phyloP scores from a whole-genome alignment of 2,888 invertebrate genomes.

The Apotomis capreana region DNA sequence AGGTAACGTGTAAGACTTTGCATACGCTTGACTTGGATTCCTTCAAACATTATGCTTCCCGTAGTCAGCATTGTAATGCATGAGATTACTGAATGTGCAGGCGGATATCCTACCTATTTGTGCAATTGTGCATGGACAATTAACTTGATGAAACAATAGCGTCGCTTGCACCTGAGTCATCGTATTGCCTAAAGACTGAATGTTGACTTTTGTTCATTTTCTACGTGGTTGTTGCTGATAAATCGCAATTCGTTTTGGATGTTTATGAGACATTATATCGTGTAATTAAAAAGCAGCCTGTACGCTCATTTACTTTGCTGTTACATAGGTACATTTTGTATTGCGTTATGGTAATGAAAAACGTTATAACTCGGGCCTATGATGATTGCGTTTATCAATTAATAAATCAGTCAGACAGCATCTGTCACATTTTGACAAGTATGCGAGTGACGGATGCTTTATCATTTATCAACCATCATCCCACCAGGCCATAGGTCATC shows the following conservation, averaged over 20 bases:
- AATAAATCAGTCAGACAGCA: no score
- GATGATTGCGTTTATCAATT: no score
- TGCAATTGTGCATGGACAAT: slow-evolving; percentile 36
- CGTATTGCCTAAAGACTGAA: slow-evolving; percentile 16
- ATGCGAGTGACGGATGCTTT: no score
- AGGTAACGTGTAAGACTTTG: slow-evolving; percentile 44
- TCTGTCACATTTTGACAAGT: no score
- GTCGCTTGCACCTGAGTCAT: slow-evolving; percentile 20
- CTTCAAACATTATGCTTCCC: slow-evolving; percentile 3
- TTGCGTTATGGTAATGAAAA: no score
- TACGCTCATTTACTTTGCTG: no score
- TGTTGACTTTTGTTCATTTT: background rate
- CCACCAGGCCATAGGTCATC: no score
- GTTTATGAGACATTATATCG: background rate
- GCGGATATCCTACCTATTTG: slow-evolving; percentile 31
- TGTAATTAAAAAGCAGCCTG: background rate
- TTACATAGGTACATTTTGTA: no score
- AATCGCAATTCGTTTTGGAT: background rate
- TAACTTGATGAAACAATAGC: slow-evolving; percentile 36
- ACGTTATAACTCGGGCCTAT: no score
- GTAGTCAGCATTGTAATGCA: slow-evolving; percentile 41
- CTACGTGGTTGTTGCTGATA: background rate
- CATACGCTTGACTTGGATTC: slow-evolving; percentile 35
- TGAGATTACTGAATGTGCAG: slow-evolving; percentile 39
- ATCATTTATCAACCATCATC: no score